Evolutionary conservation across 2,888 invertebrate genomes (phyloP).

Genomic region (Agapostemon virescens): DNA sequence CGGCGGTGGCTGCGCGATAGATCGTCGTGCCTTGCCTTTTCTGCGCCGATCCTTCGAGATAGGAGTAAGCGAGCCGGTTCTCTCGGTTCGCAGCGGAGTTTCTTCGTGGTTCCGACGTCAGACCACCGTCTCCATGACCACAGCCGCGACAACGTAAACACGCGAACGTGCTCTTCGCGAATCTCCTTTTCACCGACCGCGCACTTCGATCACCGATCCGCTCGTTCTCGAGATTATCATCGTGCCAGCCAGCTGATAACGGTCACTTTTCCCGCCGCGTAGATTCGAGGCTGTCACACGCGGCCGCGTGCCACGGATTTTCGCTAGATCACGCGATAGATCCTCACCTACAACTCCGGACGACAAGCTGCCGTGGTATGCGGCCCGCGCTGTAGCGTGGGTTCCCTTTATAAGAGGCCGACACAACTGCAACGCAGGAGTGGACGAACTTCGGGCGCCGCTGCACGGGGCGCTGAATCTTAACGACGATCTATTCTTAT

Average conservation of each 20-base stretch:
- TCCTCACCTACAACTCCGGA: slow-evolving; percentile 41
- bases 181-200: slow-evolving; percentile 43
- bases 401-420: slow-evolving; percentile 69
- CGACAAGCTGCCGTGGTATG: slow-evolving; percentile 70
- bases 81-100: neutral
- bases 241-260: neutral
- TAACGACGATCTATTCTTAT: no score
- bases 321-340: slow-evolving; percentile 39
- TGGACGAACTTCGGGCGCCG: slow-evolving; percentile 15
- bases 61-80: neutral
- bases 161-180: neutral
- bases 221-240: neutral
- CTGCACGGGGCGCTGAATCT: neutral
- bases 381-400: slow-evolving; percentile 69
- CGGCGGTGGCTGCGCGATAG: slow-evolving; percentile 24
- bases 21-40: neutral
- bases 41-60: neutral
- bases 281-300: neutral
- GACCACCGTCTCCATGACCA: slow-evolving; percentile 44
- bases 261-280: neutral
- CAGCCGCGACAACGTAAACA: slow-evolving; percentile 36
- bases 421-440: slow-evolving; percentile 45
- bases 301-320: slow-evolving; percentile 46
- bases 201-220: slow-evolving; percentile 2
- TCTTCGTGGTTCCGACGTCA: slow-evolving; percentile 13